Evolutionary conservation across 2,888 invertebrate species (phyloP).

Genomic region (Drosophila nr. perissopoda): DNA sequence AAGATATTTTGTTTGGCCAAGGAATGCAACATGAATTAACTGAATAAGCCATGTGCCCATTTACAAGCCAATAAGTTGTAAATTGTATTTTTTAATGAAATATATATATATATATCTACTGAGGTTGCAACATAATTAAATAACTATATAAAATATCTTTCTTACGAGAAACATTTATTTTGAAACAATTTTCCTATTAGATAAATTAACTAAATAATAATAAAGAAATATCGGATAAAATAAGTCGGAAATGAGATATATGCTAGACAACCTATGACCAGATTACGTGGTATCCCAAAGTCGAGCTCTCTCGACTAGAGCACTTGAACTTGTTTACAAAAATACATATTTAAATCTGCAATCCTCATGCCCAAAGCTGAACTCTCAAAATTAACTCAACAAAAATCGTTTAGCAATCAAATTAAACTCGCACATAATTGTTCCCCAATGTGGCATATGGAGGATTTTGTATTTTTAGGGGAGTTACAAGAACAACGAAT

Average conservation of each 20-base stretch:
- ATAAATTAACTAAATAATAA: too few species aligned
- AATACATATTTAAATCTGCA: slow-evolving; percentile 1
- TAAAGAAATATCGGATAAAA: background rate
- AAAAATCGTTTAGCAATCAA: slow-evolving; percentile 75
- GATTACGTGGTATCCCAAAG: background rate
- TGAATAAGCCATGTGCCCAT: slow-evolving; percentile 12
- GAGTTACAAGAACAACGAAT: slow-evolving; percentile 48
- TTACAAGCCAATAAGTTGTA: background rate
- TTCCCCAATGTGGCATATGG: slow-evolving; percentile 75
- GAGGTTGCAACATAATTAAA: background rate
- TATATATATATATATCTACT: too few species aligned
- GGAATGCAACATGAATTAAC: slow-evolving; percentile 7
- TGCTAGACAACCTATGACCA: background rate
- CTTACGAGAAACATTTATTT: background rate
- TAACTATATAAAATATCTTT: background rate
- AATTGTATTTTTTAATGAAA: background rate
- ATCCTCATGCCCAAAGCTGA: background rate
- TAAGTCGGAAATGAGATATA: background rate
- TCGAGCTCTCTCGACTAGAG: background rate
- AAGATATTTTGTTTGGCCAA: slow-evolving; percentile 13
- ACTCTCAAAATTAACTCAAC: slow-evolving; percentile 19
- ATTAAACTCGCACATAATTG: slow-evolving; percentile 75
- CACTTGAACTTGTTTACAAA: background rate
- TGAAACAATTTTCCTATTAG: too few species aligned
- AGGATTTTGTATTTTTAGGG: slow-evolving; percentile 27